Base-by-base conservation (phyloP, 2,113 vertebrate genomes). In the Danionella cerebrum region DNA sequence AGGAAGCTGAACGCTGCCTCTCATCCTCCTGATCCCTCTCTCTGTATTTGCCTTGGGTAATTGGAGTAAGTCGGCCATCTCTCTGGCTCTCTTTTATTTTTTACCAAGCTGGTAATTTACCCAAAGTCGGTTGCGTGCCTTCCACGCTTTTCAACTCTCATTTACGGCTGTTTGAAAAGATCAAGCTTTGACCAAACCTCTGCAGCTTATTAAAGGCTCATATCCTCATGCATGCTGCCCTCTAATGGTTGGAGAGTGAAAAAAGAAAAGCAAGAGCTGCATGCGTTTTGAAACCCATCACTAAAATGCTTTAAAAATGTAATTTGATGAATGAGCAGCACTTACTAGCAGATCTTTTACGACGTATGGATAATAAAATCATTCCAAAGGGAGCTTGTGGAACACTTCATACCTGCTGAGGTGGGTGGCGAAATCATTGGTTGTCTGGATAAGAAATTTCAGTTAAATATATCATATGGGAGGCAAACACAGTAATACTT, bases 111-210 rank as follows among this genome's bases (percentile, higher is more conserved):
- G 71, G 70, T 72, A 16, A 79, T 83, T 82, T 69, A 82, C 66
- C 73, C 78, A 78, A 77, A 73, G 75, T 65, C 52, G 67, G 76
- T 78, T 73, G 79, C 76, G 76, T 70, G 53, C 78, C 72, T 83
- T 80, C 84, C 82, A 86, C 83, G 80, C 80, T 84, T 85, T 85
- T 83, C 83, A 83, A 78, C 82, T 82, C 74, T 78, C 72, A 75
- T 86, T 87, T 84, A 86, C 24, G 82, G 78, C 77, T 84, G 78
- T 84, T 86, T 79, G 76, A 80, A 81, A 73, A 84, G 79, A 83
- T 86, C 82, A 85, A 79, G 79, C 79, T 83, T 65, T 31, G 71
- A 76, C 79, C 78, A 80, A 78, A 79, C 77, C 78, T 78, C 78
- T 72, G 79, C 80, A 82, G 79, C 79, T 82, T 82, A 85, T 85